A percentile compares a stretch with the other conserved stretches of the same genome.
These are phyloP conservation scores for Anguilla rostrata DNA, from an alignment of 2,113 vertebrate genomes.

Conservation along the genomic window DNA sequence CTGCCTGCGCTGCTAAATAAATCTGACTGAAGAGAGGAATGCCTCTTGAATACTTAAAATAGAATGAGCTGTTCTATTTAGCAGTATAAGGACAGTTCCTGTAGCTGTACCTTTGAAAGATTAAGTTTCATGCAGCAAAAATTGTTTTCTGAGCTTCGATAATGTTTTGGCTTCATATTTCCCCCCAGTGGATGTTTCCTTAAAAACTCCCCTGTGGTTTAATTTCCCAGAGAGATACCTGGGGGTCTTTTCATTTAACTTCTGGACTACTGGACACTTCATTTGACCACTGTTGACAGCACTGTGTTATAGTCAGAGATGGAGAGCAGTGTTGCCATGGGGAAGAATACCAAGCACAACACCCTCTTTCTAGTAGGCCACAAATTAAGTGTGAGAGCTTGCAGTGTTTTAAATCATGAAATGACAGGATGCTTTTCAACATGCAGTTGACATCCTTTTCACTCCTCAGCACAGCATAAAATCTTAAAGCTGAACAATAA, in stretches of 20 bases:
- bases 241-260: background rate
- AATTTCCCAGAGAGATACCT: no score
- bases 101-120: no score
- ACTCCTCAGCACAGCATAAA: background rate
- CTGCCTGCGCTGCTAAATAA: no score
- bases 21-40: no score
- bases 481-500: background rate
- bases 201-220: no score
- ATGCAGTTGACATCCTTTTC: slow-evolving; percentile 17
- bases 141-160: no score
- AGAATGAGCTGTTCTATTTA: no score
- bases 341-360: slow-evolving; percentile 23
- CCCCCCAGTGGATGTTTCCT: no score
- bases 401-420: background rate
- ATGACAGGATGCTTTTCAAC: slow-evolving; percentile 11
- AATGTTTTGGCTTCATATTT: no score
- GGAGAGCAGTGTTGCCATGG: slow-evolving; percentile 30
- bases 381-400: slow-evolving; percentile 4
- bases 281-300: background rate
- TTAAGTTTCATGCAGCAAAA: no score
- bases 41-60: no score
- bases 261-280: background rate
- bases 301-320: background rate
- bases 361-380: background rate
- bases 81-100: no score